phyloP scores from a whole-genome alignment of 2,797 vertebrate genomes.

The Enteromius treurensis region DNA sequence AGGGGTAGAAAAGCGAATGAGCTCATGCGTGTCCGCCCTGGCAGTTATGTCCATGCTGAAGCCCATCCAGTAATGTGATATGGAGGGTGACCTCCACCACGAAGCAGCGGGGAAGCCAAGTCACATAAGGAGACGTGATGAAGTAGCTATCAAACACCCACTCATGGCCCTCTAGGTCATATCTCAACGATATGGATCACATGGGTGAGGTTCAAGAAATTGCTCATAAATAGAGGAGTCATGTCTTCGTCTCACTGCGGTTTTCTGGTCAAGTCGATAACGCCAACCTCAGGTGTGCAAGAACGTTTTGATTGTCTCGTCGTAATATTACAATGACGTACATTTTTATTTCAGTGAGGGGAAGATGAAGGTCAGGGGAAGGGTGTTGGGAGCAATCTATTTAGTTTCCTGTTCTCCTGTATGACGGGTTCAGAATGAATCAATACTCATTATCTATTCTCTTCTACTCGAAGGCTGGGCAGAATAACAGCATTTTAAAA shows the following conservation, averaged over 20 bases:
- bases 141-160: constrained; percentile 47
- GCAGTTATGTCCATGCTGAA: constrained; percentile 29
- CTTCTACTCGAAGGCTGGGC: not conserved
- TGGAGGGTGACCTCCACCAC: constrained; percentile 31
- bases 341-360: constrained; percentile 10
- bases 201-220: constrained; percentile 2
- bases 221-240: constrained; percentile 3
- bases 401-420: constrained; percentile 2
- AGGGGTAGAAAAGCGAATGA: constrained; percentile 29
- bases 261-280: constrained; percentile 24
- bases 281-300: not conserved
- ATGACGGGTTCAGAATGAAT: constrained; percentile 37
- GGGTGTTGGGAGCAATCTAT: constrained; percentile 39
- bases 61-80: constrained; percentile 25
- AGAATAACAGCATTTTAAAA: constrained; percentile 35
- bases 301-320: constrained; percentile 4
- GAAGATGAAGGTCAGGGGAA: not conserved
- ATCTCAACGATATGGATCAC: constrained; percentile 31
- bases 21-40: constrained; percentile 29
- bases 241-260: constrained; percentile 5
- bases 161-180: constrained; percentile 19
- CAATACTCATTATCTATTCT: constrained; percentile 43
- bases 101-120: constrained; percentile 16
- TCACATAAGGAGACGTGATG: constrained; percentile 34
- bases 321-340: constrained; percentile 9